Evolutionary conservation across 2,797 vertebrate species (phyloP).

Genomic region (Choloepus didactylus): DNA sequence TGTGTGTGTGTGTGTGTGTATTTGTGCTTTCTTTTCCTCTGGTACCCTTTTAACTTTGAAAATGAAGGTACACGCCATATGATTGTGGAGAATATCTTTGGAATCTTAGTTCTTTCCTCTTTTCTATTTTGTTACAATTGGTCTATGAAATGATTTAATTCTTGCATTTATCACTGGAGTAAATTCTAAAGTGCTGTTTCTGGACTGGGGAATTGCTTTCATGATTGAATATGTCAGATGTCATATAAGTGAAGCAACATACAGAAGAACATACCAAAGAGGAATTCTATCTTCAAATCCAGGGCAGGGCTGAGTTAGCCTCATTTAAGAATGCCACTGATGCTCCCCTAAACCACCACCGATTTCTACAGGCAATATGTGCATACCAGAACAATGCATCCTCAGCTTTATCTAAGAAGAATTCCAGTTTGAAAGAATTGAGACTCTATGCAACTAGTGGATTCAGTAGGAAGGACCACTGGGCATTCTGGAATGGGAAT

Average conservation of each 20-base stretch:
- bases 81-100: background rate
- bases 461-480: background rate
- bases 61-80: background rate
- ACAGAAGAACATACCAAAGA: background rate
- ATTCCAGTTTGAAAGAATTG: background rate
- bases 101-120: background rate
- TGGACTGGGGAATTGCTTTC: background rate
- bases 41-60: background rate
- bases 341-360: background rate
- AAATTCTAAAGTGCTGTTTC: background rate
- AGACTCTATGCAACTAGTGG: background rate
- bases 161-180: background rate
- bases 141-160: background rate
- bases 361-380: background rate
- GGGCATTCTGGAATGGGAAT: background rate
- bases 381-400: background rate
- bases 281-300: background rate
- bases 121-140: background rate
- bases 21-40: background rate
- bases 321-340: background rate
- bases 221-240: background rate
- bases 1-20: background rate
- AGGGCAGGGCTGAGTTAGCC: background rate
- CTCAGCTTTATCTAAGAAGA: background rate
- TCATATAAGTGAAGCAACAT: background rate